phyloP scores from a whole-genome alignment of 2,797 vertebrate species.

The Semotilus atromaculatus region DNA sequence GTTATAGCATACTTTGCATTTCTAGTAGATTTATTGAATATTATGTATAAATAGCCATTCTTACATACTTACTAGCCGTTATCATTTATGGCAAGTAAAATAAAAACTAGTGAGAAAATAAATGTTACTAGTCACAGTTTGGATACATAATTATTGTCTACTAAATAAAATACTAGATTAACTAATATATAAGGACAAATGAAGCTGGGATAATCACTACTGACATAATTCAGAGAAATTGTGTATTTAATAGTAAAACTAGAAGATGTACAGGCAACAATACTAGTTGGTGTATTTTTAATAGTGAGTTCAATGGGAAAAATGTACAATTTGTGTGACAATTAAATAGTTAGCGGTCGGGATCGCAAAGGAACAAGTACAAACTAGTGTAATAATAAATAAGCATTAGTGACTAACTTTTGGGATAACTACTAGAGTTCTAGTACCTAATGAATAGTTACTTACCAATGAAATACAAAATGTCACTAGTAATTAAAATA shows the following conservation, averaged over 20 bases:
- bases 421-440: background rate
- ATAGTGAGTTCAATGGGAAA: background rate
- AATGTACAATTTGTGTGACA: background rate
- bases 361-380: background rate
- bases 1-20: background rate
- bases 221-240: background rate
- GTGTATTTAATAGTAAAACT: background rate
- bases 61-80: background rate
- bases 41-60: background rate
- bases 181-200: background rate
- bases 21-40: background rate
- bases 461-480: background rate
- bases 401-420: background rate
- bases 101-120: too few species aligned
- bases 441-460: background rate
- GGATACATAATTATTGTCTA: background rate
- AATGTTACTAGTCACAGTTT: background rate
- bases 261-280: background rate
- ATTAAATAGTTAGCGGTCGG: background rate
- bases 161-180: background rate
- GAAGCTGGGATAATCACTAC: background rate
- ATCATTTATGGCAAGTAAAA: background rate
- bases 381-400: background rate
- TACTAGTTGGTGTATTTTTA: background rate
- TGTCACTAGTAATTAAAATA: background rate